A percentile compares a stretch with the other conserved stretches of the same genome.
Conservation (phyloP, 1,140 invertebrate genomes). For the Hyles euphorbiae region DNA sequence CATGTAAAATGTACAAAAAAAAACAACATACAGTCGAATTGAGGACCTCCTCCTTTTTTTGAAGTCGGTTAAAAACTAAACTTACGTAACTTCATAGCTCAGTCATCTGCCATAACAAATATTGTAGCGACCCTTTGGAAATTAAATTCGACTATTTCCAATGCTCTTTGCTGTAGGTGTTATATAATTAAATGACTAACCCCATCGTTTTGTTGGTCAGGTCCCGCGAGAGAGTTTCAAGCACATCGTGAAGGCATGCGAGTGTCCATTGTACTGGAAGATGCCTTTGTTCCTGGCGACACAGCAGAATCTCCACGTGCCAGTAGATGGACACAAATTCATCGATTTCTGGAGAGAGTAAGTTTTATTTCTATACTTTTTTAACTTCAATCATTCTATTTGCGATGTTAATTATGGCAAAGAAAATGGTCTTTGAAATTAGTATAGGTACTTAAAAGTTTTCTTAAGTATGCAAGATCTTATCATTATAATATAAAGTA, state of each 20-base stretch:
- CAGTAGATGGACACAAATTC: slow-evolving; percentile 87
- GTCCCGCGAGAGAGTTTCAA: slow-evolving; percentile 79
- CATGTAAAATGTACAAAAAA: no score
- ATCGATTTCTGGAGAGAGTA: slow-evolving; percentile 94
- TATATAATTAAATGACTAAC: no score
- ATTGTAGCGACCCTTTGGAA: not conserved
- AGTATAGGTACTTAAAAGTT: not conserved
- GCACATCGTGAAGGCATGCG: slow-evolving; percentile 82
- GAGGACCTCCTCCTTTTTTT: no score
- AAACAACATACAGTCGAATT: no score
- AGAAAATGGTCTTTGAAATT: not conserved
- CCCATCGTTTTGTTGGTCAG: slow-evolving; percentile 37
- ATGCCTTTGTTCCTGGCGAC: slow-evolving; percentile 92
- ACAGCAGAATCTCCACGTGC: slow-evolving; percentile 77
- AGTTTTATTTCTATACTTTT: slow-evolving; percentile 51
- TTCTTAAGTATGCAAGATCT: no score
- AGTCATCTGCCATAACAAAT: not conserved
- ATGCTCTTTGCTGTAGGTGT: no score
- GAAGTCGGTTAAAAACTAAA: no score
- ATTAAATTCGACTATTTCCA: no score
- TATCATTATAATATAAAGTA: no score
- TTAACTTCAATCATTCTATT: not conserved
- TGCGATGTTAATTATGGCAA: not conserved
- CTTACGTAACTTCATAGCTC: no score
- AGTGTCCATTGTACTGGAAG: slow-evolving; percentile 96